Base-by-base conservation (phyloP, 2,888 invertebrate genomes). In the Suillia variegata region DNA sequence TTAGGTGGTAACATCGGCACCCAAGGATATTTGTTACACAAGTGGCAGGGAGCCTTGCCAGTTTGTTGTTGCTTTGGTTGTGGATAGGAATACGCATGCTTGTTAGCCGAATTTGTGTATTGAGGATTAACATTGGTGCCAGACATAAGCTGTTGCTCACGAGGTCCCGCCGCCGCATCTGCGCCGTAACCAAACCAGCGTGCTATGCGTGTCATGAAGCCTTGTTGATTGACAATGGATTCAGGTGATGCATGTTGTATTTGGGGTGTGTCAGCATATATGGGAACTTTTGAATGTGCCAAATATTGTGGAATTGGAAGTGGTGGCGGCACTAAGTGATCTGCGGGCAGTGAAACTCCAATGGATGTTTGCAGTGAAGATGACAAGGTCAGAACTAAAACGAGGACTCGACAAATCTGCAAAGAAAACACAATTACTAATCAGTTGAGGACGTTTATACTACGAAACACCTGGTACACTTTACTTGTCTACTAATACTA, bases 21-120 rank as follows among this genome's bases (percentile, higher is more conserved):
- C 93, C 93, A 93, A 61, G 93, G 93, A 71, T 88, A 87, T 77
- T 87, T 85, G 77, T 93, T 92, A 74, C 93, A 93, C 56, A 90
- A 87, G 74, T 90, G 89, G 74, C 93, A 93, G 64, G 86, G 85
- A 72, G 85, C 86, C 64, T 85, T 85, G 49, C 82, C 80, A 56
- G 70, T 70, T 53, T 71, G 71, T 10, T 63, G 61, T 13, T 74
- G 69, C 8, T 20, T 31, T 0, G 77, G 75, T 56, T 74, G 70
- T 0, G 72, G 70, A 54, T 77, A 77, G 2, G 67, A 70, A 50
- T 77, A 77, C 31, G 62, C 17, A 10, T 64, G 62, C 31, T 67
- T 63, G 6, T 64, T 62, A 8, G 66, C 61, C 0, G 63, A 13
- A 1, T 65, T 64, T 21, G 67, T 66, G 52, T 62, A 65, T 24